phyloP scores from a whole-genome alignment of 2,888 invertebrate species.

The Cryptops parisi region DNA sequence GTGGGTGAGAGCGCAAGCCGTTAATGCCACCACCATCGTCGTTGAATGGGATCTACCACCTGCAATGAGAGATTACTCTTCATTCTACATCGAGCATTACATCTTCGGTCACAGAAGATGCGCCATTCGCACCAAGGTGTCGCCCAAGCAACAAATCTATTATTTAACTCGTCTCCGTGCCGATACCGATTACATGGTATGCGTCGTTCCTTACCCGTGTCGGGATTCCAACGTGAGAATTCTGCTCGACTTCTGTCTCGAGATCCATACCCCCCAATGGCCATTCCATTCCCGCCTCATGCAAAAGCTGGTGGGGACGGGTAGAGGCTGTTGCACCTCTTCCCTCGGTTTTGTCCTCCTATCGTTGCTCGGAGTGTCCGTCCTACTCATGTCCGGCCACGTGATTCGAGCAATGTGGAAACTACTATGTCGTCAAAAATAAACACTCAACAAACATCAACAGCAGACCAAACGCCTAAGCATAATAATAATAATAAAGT shows the following conservation, averaged over 20 bases:
- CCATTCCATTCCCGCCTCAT: background rate
- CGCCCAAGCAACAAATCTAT: background rate
- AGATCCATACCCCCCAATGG: background rate
- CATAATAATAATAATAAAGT: too few relatives aligned
- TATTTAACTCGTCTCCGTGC: background rate
- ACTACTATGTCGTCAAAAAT: too few relatives aligned
- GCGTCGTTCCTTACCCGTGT: background rate
- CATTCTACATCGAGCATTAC: background rate
- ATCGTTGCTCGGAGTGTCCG: background rate
- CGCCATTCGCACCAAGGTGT: background rate
- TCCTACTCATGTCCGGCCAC: background rate
- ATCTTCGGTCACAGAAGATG: background rate
- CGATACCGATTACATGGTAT: constrained; percentile 7
- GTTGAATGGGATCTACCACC: constrained; percentile 3
- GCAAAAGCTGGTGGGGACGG: background rate
- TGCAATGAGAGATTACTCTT: background rate
- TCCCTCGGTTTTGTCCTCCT: background rate
- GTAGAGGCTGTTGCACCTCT: background rate
- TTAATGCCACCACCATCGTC: background rate
- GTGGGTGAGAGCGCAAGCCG: background rate
- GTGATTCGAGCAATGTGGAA: background rate
- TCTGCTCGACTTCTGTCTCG: constrained; percentile 2
- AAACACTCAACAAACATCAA: too few relatives aligned
- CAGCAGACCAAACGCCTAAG: too few relatives aligned
- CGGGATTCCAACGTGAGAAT: background rate